phyloP scores from a whole-genome alignment of 1,140 invertebrate species.

The Bathynomus jamesi region DNA sequence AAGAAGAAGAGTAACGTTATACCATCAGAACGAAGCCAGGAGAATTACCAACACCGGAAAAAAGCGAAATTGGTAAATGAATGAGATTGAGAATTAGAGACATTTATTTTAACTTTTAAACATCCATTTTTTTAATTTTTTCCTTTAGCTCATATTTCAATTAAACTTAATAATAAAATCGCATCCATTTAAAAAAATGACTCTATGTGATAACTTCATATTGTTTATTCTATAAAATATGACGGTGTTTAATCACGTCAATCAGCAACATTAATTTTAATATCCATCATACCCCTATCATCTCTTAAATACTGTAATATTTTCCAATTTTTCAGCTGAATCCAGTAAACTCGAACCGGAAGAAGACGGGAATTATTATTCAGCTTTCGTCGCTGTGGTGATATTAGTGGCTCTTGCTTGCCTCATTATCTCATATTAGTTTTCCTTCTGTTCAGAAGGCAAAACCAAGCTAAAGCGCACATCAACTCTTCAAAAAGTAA shows the following conservation, averaged over 20 bases:
- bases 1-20: constrained; percentile 72
- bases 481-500: neutral
- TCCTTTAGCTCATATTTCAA: too few species aligned
- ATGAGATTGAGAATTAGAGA: too few species aligned
- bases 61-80: constrained; percentile 34
- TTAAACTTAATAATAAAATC: too few species aligned
- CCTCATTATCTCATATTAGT: neutral
- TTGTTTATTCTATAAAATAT: too few species aligned
- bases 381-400: neutral
- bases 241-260: too few species aligned
- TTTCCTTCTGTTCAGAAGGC: neutral
- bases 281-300: too few species aligned
- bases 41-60: constrained; percentile 44
- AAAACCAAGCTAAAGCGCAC: neutral
- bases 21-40: constrained; percentile 74
- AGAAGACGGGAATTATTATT: neutral
- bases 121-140: too few species aligned
- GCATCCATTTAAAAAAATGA: too few species aligned
- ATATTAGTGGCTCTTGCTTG: neutral
- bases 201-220: too few species aligned
- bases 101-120: too few species aligned
- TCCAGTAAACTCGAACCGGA: neutral
- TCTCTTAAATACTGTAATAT: too few species aligned
- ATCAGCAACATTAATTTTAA: too few species aligned
- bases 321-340: neutral